Evolutionary conservation across 2,888 invertebrate genomes (phyloP).

Genomic region (Piscicola geometra): DNA sequence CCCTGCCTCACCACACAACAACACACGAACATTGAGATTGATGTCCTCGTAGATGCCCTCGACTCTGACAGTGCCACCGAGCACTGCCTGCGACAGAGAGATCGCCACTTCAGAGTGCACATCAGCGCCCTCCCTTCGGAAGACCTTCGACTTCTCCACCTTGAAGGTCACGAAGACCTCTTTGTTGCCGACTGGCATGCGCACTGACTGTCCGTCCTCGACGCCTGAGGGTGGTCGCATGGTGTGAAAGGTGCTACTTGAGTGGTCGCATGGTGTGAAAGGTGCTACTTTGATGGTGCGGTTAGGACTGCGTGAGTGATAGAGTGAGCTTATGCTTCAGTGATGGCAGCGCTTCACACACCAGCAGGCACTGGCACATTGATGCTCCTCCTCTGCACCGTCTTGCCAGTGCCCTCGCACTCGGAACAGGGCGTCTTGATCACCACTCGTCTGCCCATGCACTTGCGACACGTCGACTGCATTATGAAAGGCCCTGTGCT

Average conservation of each 20-base stretch:
- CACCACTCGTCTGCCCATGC: slow-evolving; percentile 65
- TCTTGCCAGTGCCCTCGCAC: slow-evolving; percentile 86
- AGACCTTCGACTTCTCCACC: slow-evolving; percentile 71
- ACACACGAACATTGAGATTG: slow-evolving; percentile 68
- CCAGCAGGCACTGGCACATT: slow-evolving; percentile 87
- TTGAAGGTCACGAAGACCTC: slow-evolving; percentile 90
- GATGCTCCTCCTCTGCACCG: slow-evolving; percentile 79
- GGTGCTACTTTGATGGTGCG: too few relatives aligned
- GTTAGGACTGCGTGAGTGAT: too few relatives aligned
- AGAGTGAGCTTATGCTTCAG: not conserved
- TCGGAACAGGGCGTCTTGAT: slow-evolving; percentile 86
- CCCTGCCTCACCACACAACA: too few relatives aligned
- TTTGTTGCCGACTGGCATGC: slow-evolving; percentile 81
- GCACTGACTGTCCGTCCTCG: slow-evolving; percentile 92
- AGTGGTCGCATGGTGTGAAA: not conserved
- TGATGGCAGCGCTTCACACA: slow-evolving; percentile 44
- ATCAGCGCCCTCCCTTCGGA: slow-evolving; percentile 86
- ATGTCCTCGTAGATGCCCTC: slow-evolving; percentile 94
- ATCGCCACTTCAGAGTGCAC: slow-evolving; percentile 89
- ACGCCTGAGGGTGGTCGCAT: slow-evolving; percentile 66
- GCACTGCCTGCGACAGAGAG: slow-evolving; percentile 81
- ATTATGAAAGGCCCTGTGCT: slow-evolving; percentile 83
- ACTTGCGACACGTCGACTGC: slow-evolving; percentile 84
- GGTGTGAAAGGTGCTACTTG: not conserved
- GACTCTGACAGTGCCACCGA: slow-evolving; percentile 86